phyloP scores from a whole-genome alignment of 2,113 vertebrate genomes.

The Macquaria ambigua region DNA sequence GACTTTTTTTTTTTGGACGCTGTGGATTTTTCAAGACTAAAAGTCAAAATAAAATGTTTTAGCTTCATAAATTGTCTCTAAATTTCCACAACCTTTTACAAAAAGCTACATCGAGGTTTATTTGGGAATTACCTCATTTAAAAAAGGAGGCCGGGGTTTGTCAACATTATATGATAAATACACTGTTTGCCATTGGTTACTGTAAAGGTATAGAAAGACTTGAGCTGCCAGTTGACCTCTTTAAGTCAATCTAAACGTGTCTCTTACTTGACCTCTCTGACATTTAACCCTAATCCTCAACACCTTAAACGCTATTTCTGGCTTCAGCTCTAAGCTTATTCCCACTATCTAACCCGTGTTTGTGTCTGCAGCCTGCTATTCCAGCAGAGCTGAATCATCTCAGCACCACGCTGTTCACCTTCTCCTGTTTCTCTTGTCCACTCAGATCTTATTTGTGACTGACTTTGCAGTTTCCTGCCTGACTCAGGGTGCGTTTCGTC shows the following conservation, averaged over 20 bases:
- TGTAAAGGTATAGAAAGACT: slow-evolving; percentile 3
- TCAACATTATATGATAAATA: neutral
- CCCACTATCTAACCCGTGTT: slow-evolving; percentile 56
- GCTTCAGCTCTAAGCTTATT: slow-evolving; percentile 72
- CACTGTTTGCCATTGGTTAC: neutral
- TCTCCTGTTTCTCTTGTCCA: slow-evolving; percentile 47
- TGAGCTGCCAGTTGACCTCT: slow-evolving; percentile 35
- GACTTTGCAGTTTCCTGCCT: slow-evolving; percentile 70
- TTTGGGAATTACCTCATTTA: neutral
- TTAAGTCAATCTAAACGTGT: slow-evolving; percentile 77
- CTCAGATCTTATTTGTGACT: slow-evolving; percentile 52
- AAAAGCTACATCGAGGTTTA: neutral
- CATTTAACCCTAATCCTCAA: slow-evolving; percentile 82
- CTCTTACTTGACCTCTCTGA: slow-evolving; percentile 76
- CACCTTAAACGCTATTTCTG: slow-evolving; percentile 80
- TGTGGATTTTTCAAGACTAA: neutral
- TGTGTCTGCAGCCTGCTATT: slow-evolving; percentile 52
- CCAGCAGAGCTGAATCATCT: slow-evolving; percentile 61
- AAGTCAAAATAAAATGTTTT: neutral
- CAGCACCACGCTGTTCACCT: slow-evolving; percentile 42
- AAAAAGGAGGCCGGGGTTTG: neutral
- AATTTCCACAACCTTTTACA: neutral
- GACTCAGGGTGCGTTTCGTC: slow-evolving; percentile 61
- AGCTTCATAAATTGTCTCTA: neutral
- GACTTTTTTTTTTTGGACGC: neutral